Evolutionary conservation across 2,888 invertebrate species (phyloP).

Genomic region (Baronia brevicornis): DNA sequence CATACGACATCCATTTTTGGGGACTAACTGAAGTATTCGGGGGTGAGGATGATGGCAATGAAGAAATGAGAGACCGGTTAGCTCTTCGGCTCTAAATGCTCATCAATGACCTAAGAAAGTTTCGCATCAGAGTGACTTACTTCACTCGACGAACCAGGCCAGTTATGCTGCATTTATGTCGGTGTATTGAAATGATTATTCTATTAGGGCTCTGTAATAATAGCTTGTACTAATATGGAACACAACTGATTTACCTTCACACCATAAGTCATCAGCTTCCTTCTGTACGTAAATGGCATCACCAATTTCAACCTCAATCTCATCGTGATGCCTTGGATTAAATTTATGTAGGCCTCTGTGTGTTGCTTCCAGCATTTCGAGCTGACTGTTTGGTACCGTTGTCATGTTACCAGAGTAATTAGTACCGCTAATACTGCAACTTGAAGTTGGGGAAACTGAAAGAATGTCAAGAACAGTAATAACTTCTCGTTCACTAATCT

Average conservation of each 20-base stretch:
- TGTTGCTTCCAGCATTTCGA: constrained; percentile 93
- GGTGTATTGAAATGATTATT: too few species aligned
- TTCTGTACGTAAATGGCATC: constrained; percentile 97
- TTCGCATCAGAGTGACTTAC: too few species aligned
- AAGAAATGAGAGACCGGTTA: too few species aligned
- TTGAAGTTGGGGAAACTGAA: constrained; percentile 77
- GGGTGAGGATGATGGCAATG: too few species aligned
- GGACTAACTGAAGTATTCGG: too few species aligned
- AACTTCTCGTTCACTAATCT: background rate
- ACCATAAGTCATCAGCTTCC: constrained; percentile 98
- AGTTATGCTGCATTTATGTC: too few species aligned
- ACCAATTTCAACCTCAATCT: constrained; percentile 97
- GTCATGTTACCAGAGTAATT: constrained; percentile 80
- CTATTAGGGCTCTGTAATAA: too few species aligned
- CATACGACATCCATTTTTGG: too few species aligned
- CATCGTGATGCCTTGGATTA: constrained; percentile 95
- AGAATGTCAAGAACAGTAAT: constrained; percentile 21
- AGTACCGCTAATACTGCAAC: constrained; percentile 67
- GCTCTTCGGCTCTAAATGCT: too few species aligned
- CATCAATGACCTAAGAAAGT: too few species aligned
- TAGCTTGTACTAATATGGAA: too few species aligned
- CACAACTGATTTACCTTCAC: constrained; percentile 92
- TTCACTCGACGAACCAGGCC: too few species aligned
- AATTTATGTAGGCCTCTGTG: constrained; percentile 97
- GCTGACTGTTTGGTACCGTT: constrained; percentile 84